Base-by-base conservation (phyloP, 2,888 invertebrate species). In the Teleogryllus oceanicus region DNA sequence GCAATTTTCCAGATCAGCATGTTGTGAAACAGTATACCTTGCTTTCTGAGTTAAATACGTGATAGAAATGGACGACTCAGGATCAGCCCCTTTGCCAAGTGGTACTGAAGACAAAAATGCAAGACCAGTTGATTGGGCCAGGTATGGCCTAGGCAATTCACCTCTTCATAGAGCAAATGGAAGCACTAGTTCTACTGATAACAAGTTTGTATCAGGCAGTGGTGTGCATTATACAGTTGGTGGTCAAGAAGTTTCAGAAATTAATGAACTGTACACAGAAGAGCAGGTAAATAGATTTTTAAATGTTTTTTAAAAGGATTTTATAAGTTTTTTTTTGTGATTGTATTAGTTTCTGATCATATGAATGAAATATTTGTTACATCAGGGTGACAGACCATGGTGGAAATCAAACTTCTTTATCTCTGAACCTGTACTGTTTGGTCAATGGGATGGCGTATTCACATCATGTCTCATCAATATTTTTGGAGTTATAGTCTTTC, bases 381-480 rank as follows among this genome's bases (percentile, higher is more conserved):
- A 77, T 81, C 86, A 94, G 94, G 93, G 92, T 83, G 92, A 93
- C 85, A 92, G 92, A 83, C 95, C 96, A 78, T 98, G 97, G 97
- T 98, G 97, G 97, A 95, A 96, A 88, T 94, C 96, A 50, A 97
- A 97, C 86, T 97, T 98, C 88, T 97, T 98, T 86, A 94, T 98
- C 87, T 96, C 96, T 51, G 96, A 98, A 87, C 97, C 97, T 62
- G 95, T 98, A 79, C 89, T 98, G 79, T 98, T 99, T 89, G 98
- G 98, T 18, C 97, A 97, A 1, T 98, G 96, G 96, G 98, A 98
- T 88, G 98, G 98, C 83, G 98, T 99, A 11, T 99, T 98, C 87
- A 97, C 98, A 80, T 97, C 98, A 79, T 98, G 97, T 86, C 92
- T 99, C 85, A 97, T 98, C 85, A 98, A 98, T 88, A 96, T 98